Evolutionary conservation across 2,113 vertebrate species (phyloP).

Genomic region (Eidolon helvum): DNA sequence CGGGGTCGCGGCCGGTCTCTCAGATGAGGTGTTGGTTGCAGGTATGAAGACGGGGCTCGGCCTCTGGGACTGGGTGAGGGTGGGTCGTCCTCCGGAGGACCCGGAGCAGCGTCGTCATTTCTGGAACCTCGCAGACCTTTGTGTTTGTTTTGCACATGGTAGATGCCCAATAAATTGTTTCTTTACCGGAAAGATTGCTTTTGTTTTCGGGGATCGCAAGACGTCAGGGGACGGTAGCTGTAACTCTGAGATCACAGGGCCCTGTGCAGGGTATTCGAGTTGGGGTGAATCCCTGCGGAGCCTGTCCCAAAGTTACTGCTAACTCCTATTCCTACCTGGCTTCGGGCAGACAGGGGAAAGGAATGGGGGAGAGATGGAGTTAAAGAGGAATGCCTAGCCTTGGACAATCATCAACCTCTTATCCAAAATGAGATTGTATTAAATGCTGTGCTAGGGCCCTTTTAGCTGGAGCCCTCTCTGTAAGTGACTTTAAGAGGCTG

Average conservation of each 20-base stretch:
- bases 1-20: background rate
- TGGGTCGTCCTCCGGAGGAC: background rate
- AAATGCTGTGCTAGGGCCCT: background rate
- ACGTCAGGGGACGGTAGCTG: background rate
- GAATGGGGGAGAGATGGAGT: background rate
- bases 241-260: background rate
- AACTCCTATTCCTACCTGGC: background rate
- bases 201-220: background rate
- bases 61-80: background rate
- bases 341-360: no score
- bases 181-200: background rate
- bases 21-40: slow-evolving; percentile 48
- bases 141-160: background rate
- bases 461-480: background rate
- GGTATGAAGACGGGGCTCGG: background rate
- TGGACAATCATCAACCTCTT: background rate
- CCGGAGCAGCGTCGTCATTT: background rate
- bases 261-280: background rate
- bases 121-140: background rate
- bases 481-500: background rate
- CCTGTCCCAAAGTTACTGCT: background rate
- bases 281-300: no score
- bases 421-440: background rate
- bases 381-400: background rate
- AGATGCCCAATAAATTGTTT: background rate